Base-by-base conservation (phyloP, 2,888 invertebrate species). In the Apotomis betuletana region DNA sequence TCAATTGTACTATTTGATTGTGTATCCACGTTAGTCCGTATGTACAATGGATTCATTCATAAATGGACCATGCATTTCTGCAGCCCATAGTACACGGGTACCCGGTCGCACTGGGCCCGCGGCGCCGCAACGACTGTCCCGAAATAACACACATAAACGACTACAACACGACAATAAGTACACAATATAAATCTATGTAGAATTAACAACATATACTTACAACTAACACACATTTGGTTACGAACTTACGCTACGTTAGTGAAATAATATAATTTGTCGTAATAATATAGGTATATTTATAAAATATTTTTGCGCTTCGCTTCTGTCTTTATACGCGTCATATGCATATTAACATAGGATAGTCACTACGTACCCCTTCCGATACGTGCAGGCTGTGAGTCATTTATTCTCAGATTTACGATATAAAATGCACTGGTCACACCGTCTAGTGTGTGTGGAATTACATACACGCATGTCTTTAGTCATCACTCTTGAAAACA, bases 161-260 rank as follows among this genome's bases (percentile, higher is more conserved):
- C 57, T 44, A 61, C 15, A 52, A 74, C 65, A 61, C 51, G 67
- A 67, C 59, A 63, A 58, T 62, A 63, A 55, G 63, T 63, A 67
- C 71, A 70, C 55, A 62, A 62, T 52, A 68, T 70, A 73, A 67
- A 74, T 65, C 73, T 57, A 72, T 70, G 74, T 68, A 64, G 67
- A 71, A 73, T 72, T 67, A 73, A 78, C 76, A 81, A 79, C 75
- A 76, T 71, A 74, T 69, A 74, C 77, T 81, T 82, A 85, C 69
- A 74, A 72, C 80, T 84, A 84, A 81, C 85, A 83, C 82, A 82
- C 84, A 83, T 85, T 85, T 85, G 85, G 86, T 86, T 83, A 85
- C 77, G 81, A 74, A 65, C 75, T 78, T 78, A 78, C 73, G 73
- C 78, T 81, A 77, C 49, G 76, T 79, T 80, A 82, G 75, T 76